Conservation (phyloP, 1,140 invertebrate species). For the Magallana gigas region DNA sequence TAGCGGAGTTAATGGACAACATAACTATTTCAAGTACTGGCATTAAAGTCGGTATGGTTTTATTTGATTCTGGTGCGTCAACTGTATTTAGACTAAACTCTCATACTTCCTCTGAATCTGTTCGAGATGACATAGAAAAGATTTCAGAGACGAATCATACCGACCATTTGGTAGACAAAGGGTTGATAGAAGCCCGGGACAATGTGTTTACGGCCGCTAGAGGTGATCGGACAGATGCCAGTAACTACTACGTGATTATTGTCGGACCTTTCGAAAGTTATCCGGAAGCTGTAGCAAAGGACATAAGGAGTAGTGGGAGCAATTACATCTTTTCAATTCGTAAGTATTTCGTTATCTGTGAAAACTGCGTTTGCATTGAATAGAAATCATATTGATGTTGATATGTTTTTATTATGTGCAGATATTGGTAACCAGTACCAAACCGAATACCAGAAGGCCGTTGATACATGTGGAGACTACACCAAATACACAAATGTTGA, state of each 20-base stretch:
- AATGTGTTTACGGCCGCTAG: not conserved
- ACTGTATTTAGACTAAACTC: not conserved
- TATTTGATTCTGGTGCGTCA: not conserved
- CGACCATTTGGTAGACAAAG: not conserved
- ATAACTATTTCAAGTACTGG: not conserved
- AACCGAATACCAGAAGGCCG: not conserved
- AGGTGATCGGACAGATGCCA: not conserved
- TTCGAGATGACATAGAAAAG: not conserved
- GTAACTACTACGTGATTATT: not conserved
- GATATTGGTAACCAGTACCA: not conserved
- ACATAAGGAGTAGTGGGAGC: not conserved
- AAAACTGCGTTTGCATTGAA: no score
- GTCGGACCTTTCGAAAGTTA: not conserved
- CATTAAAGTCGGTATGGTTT: not conserved
- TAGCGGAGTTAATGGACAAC: not conserved
- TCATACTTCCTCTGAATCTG: not conserved
- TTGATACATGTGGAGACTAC: slow-evolving; percentile 14
- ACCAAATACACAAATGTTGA: not conserved
- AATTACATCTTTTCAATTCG: not conserved
- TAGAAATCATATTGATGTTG: no score
- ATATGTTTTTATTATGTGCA: not conserved
- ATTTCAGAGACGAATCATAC: not conserved
- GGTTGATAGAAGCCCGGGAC: not conserved
- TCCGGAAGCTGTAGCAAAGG: not conserved
- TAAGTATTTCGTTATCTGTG: not conserved